Base-by-base conservation (phyloP, 2,797 vertebrate species). In the Megaceryle alcyon region DNA sequence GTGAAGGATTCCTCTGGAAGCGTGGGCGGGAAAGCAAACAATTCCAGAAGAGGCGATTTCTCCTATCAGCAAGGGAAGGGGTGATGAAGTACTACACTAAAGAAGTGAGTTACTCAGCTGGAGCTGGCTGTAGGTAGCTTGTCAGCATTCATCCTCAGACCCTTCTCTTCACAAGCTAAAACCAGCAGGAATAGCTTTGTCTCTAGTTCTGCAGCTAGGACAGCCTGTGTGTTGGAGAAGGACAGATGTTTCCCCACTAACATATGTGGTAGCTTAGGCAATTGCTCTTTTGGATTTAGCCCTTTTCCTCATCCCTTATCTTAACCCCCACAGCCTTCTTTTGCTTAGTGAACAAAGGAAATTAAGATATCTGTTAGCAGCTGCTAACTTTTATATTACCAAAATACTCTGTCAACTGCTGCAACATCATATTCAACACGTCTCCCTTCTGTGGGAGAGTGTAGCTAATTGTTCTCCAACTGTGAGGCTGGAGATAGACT, bases 1-100 rank as follows among this genome's bases (percentile, higher is more conserved):
- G 97, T 72, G 99, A 99, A 97, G 99, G 99, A 51, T 95, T 98
- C 87, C 97, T 99, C 88, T 99, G 98, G 99, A 99, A 99, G 96
- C 99, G 99, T 88, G 99, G 98, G 37, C 98, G 98, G 82, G 98
- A 98, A 75, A 99, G 98, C 8, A 92, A 92, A 5, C 98, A 98
- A 85, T 99, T 99, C 97, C 97, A 98, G 87, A 98, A 97, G 97
- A 98, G 99, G 96, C 98, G 96, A 75, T 99, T 99, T 91, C 94
- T 99, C 9, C 98, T 99, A 7, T 98, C 98, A 23, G 98, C 98
- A 82, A 97, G 60, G 53, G 99, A 99, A 86, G 99, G 99, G 25
- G 98, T 98, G 29, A 97, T 99, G 94, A 98, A 97, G 60, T 99
- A 99, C 97, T 99, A 98, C 97, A 98, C 95, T 92, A 99, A 98